These are phyloP conservation scores for Gallinago nigripennis DNA, from an alignment of 2,797 vertebrate species.

Conservation along the genomic window DNA sequence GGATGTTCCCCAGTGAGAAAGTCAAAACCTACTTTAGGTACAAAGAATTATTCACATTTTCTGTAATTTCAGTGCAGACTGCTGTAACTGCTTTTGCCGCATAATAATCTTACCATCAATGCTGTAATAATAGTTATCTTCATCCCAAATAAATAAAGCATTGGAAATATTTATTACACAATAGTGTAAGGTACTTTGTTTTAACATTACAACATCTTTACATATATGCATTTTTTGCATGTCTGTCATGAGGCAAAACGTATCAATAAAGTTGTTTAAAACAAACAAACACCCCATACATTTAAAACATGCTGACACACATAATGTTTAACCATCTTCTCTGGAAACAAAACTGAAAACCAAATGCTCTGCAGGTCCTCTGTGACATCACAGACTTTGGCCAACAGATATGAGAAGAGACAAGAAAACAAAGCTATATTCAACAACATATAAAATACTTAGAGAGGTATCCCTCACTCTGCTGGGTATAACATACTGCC, in stretches of 20 bases:
- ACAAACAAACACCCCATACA: rapidly evolving
- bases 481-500: background rate
- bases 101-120: background rate
- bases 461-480: background rate
- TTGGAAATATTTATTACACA: background rate
- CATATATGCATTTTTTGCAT: background rate
- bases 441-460: rapidly evolving
- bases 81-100: background rate
- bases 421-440: background rate
- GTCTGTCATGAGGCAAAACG: background rate
- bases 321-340: background rate
- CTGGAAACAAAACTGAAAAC: background rate
- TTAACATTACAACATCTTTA: background rate
- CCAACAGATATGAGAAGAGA: background rate
- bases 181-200: background rate
- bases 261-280: background rate
- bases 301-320: rapidly evolving
- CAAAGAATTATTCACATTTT: background rate
- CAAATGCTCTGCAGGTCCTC: background rate
- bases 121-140: background rate
- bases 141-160: background rate
- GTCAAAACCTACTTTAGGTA: background rate
- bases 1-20: background rate
- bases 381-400: rapidly evolving
- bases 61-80: background rate